Conservation (phyloP, 2,113 vertebrate species). For the Osmerus eperlanus region DNA sequence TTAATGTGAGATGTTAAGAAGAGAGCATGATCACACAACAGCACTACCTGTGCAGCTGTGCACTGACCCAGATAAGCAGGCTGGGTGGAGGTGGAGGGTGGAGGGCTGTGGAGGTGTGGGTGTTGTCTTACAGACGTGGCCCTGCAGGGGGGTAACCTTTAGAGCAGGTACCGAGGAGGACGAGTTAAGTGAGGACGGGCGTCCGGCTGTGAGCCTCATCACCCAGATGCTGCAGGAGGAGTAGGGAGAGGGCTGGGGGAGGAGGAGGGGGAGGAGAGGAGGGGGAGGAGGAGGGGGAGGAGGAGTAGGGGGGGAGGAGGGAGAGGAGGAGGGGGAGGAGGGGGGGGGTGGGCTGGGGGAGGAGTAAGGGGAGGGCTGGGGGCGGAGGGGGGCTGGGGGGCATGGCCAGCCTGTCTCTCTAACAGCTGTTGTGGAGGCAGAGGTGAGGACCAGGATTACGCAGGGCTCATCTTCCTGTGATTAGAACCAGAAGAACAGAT, state of each 20-base stretch:
- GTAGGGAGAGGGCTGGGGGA: not conserved
- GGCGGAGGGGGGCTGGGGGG: not conserved
- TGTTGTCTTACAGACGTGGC: constrained; percentile 53
- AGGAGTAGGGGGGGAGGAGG: too few species aligned
- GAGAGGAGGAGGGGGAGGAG: not conserved
- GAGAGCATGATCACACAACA: too few species aligned
- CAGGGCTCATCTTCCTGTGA: constrained; percentile 37
- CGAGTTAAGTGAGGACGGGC: constrained; percentile 55
- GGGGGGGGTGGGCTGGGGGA: not conserved
- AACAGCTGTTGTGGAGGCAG: constrained; percentile 46
- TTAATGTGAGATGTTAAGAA: too few species aligned
- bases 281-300: not conserved
- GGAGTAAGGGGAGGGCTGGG: too few species aligned
- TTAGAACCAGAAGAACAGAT: constrained; percentile 50
- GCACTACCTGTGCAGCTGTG: too few species aligned
- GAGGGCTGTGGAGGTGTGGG: constrained; percentile 33
- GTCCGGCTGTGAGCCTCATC: constrained; percentile 61
- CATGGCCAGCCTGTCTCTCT: constrained; percentile 1
- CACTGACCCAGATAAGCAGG: too few species aligned
- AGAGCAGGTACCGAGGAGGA: constrained; percentile 58
- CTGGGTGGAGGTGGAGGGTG: constrained; percentile 28
- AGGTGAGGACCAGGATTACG: constrained; percentile 45
- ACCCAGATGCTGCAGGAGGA: constrained; percentile 60
- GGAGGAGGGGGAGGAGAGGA: not conserved
- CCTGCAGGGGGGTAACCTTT: constrained; percentile 60